Base-by-base conservation (phyloP, 2,113 vertebrate species). In the Azemiops feae region DNA sequence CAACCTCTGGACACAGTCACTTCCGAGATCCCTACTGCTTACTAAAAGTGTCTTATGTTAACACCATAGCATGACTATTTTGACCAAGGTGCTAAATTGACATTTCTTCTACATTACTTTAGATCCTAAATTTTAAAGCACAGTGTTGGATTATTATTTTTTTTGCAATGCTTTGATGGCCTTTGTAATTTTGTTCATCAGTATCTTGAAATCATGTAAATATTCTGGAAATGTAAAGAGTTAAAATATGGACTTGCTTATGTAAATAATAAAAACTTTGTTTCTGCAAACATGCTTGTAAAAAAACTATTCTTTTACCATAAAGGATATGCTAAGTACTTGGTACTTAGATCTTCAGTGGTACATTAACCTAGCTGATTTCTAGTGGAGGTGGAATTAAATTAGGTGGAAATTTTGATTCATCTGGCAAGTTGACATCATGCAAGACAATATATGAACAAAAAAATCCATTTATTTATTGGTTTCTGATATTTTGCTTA, bases 1-100 rank as follows among this genome's bases (percentile, higher is more conserved):
- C 98, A 99, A 87, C 98, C 98, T 81, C 95, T 99, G 96, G 98
- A 99, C 96, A 98, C 98, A 86, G 96, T 98, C 92, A 97, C 97
- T 58, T 98, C 98, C 2, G 95, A 98, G 85, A 98, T 98, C 95
- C 97, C 98, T 5, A 94, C 97, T 60, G 94, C 97, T 90, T 94
- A 97, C 97, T 94, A 97, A 53, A 52, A 97, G 96, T 96, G 96
- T 97, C 97, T 96, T 57, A 95, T 95, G 96, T 91, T 89, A 89
- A 91, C 96, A 96, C 91, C 92, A 96, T 96, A 97, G 97, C 97
- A 97, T 97, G 97, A 97, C 95, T 96, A 96, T 97, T 96, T 97
- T 93, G 95, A 97, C 95, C 96, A 97, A 97, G 96, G 97, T 97
- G 97, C 97, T 97, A 97, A 97, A 97, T 96, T 93, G 96, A 96